Base-by-base conservation (phyloP, 2,888 invertebrate genomes). In the Epiblema foenella region DNA sequence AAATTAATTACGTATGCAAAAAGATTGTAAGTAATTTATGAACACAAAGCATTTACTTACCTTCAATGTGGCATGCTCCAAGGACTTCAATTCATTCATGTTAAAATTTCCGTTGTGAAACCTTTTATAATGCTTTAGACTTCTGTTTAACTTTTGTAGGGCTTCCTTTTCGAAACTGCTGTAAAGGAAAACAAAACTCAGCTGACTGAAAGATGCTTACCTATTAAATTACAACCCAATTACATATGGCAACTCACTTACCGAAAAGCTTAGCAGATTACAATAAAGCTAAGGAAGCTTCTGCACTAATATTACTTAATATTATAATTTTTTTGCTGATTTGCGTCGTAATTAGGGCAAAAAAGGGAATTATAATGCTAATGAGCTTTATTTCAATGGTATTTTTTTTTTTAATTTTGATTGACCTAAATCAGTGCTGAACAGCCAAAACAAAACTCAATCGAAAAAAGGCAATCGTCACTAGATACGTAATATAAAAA, bases 61-160 rank as follows among this genome's bases (percentile, higher is more conserved):
- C 95, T 99, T 99, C 77, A 99, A 94, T 33, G 99, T 98, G 65
- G 98, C 97, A 93, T 99, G 98, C 90, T 99, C 99, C 86, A 99
- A 93, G 76, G 98, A 97, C 90, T 97, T 98, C 75, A 99, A 94
- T 94, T 99, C 98, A 87, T 98, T 96, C 98, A 83, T 92, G 74
- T 68, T 67, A 57, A 77, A 75, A 17, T 68, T 74, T 63, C 58
- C 69, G 74, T 71, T 51, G 54, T 54, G 57, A 69, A 64, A 73
- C 69, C 69, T 69, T 59, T 57, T 58, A 52, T 69, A 59, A 52
- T 52, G 42, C 58, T 37, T 20, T n/a, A 59, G 24, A 12, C 42
- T 24, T 18, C n/a, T 52, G 8, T n/a, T 52, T 3, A 10, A n/a
- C 29, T 33, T 65, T 33, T 20, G 11, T 20, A 17, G 24, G 42